Conservation (phyloP, 2,113 vertebrate genomes). For the Gyps fulvus region DNA sequence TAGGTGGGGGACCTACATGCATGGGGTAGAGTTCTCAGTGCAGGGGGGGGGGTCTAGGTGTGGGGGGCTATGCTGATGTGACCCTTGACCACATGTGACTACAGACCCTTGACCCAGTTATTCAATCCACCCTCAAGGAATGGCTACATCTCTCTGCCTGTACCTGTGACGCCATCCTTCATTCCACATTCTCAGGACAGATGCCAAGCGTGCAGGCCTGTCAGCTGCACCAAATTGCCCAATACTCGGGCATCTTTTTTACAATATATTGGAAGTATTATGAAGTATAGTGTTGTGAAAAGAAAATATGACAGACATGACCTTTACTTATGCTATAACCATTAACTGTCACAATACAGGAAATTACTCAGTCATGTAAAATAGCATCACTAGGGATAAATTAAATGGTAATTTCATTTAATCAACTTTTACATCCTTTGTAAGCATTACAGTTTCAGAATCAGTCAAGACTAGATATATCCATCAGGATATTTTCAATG, state of each 20-base stretch:
- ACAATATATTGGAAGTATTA: background rate
- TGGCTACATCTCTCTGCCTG: background rate
- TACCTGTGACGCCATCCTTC: background rate
- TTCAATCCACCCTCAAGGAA: background rate
- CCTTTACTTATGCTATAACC: background rate
- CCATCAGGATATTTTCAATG: background rate
- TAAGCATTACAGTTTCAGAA: background rate
- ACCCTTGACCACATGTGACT: background rate
- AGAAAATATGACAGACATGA: background rate
- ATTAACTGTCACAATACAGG: background rate
- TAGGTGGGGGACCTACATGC: background rate
- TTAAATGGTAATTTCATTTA: background rate
- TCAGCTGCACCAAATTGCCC: background rate
- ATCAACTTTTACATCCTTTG: background rate
- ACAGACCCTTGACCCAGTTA: background rate
- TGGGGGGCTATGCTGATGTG: background rate
- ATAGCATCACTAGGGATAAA: background rate
- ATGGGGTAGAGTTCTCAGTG: background rate
- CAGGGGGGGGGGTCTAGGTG: background rate
- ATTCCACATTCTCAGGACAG: background rate
- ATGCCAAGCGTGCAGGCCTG: fast-evolving
- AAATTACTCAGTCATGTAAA: background rate
- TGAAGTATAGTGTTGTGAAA: background rate
- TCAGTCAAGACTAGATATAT: background rate
- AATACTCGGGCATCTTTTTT: background rate